Conservation (phyloP, 1,140 invertebrate species). For the Ericerus pela region DNA sequence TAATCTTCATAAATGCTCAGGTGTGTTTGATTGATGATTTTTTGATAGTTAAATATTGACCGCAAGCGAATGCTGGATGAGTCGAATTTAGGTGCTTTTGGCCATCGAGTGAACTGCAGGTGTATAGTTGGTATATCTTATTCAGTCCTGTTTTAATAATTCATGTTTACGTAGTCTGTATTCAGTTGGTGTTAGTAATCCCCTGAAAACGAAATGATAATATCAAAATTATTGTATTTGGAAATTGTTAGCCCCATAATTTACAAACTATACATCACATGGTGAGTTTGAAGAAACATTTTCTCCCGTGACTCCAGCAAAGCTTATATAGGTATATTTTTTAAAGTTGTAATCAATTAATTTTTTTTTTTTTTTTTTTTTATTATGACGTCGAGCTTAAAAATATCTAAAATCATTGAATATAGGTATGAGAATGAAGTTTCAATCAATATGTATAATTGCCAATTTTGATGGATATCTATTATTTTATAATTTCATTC, state of each 20-base stretch:
- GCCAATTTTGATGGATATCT: too few relatives aligned
- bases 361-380: background rate
- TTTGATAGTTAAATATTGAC: background rate
- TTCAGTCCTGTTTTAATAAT: conserved; percentile 15
- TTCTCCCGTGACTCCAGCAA: too few relatives aligned
- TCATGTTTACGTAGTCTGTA: conserved; percentile 40
- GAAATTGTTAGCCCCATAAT: background rate
- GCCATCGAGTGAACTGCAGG: background rate
- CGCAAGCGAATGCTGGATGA: background rate
- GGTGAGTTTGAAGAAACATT: background rate
- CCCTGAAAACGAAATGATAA: conserved; percentile 31
- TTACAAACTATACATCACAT: background rate
- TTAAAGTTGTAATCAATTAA: background rate
- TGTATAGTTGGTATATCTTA: background rate
- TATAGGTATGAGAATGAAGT: too few relatives aligned
- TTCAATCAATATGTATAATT: too few relatives aligned
- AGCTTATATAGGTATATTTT: too few relatives aligned
- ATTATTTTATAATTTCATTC: too few relatives aligned
- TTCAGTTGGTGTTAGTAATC: conserved; percentile 53
- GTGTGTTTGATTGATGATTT: background rate
- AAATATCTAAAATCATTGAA: too few relatives aligned
- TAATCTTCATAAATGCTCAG: background rate
- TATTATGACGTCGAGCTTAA: background rate
- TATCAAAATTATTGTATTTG: too few relatives aligned
- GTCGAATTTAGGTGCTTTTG: background rate